Evolutionary conservation across 2,113 vertebrate genomes (phyloP), one percentile per base, ranked within the genome.

Genomic region (Rhynchomys soricoides): DNA sequence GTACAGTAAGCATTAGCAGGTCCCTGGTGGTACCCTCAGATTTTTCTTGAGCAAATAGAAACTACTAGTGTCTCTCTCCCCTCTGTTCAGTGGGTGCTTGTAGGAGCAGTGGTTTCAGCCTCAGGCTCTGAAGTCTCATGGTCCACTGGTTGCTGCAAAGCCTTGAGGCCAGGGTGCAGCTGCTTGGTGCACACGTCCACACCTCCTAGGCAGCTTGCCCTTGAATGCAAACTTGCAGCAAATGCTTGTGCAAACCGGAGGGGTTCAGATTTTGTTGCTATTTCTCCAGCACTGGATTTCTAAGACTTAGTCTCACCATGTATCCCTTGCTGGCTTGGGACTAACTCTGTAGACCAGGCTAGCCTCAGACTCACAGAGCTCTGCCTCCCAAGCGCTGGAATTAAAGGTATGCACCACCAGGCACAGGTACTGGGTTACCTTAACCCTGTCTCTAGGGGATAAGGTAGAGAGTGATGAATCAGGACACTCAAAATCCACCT

Each of bases 251-350:
- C n/a, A 82, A 62, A 79, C 11, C 15, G 13, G 55, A 74, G 31
- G 52, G 37, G 55, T 94, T 79, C 59, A 40, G 75, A 40, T 77
- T 52, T 7, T 79, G 4, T 82, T 77, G 26, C 57, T 26, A 73
- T 37, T 86, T 93, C n/a, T 55, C 86, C 17, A 82, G 45, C 40
- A 64, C 43, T 29, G 68, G 10, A 55, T 96, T 92, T 96, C 7
- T 90, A 45, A 64, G 16, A 91, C 48, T n/a, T 59, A 52, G 37
- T 82, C 79, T 82, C 79, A 40, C 22, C 40, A 40, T 82, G 37
- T 16, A 24, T n/a, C 37, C 12, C 21, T 82, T 5, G 34, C 3
- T 40, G 37, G 22, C 52, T 26, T 13, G 37, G 79, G 59, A 3
- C 52, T 57, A 10, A 37, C 78, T 24, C 19, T 81, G 50, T 81